Conservation (phyloP, 2,888 invertebrate species). For the Girardia tigrina region DNA sequence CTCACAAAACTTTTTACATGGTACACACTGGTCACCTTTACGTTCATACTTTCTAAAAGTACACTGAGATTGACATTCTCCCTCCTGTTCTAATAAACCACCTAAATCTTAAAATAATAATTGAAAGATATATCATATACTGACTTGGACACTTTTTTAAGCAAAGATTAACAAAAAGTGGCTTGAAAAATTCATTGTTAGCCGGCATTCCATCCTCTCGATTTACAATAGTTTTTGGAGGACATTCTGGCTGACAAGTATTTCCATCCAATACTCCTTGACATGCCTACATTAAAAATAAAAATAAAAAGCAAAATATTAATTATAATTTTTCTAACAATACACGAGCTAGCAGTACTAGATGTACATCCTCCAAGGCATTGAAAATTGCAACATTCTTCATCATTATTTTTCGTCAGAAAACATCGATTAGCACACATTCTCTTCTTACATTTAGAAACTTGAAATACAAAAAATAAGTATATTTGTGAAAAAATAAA, state of each 20-base stretch:
- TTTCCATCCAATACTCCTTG: slow-evolving; percentile 4
- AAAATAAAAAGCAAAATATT: not conserved
- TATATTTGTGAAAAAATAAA: not conserved
- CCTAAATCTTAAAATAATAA: not conserved
- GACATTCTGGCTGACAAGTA: not conserved
- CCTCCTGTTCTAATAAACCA: slow-evolving; percentile 10
- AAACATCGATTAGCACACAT: not conserved
- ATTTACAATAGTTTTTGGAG: not conserved
- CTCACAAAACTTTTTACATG: not conserved
- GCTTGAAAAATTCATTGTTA: not conserved
- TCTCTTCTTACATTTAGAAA: not conserved
- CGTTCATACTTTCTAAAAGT: slow-evolving; percentile 1
- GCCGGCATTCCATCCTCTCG: not conserved
- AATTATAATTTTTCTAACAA: not conserved
- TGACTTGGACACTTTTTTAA: slow-evolving; percentile 9
- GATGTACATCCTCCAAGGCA: slow-evolving; percentile 25
- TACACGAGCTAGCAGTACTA: not conserved
- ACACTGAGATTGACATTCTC: slow-evolving; percentile 6
- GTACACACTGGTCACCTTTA: not conserved
- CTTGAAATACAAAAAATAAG: not conserved
- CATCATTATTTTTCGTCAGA: not conserved
- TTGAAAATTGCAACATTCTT: slow-evolving; percentile 26
- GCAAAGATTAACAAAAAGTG: slow-evolving; percentile 4
- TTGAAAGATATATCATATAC: too few relatives aligned
- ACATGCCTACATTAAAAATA: not conserved